A percentile compares a stretch with the other conserved stretches of the same genome.
Evolutionary conservation across 2,888 invertebrate species (phyloP).

Genomic region (Ornithoptera priamus): DNA sequence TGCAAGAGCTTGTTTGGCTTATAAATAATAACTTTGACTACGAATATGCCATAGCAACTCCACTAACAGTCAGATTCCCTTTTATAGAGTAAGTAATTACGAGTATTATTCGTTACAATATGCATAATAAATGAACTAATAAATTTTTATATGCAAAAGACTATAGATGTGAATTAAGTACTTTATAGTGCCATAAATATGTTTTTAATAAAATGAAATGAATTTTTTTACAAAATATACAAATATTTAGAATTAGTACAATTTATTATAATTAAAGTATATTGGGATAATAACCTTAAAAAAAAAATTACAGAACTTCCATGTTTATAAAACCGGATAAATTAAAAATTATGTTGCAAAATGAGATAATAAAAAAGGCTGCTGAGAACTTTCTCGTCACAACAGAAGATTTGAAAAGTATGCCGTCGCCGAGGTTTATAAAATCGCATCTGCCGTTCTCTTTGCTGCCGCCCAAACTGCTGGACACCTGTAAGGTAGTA

Average conservation of each 20-base stretch:
- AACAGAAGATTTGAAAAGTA: slow-evolving; percentile 52
- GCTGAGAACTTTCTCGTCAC: slow-evolving; percentile 72
- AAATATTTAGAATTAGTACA: too few relatives aligned
- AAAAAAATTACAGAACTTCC: too few relatives aligned
- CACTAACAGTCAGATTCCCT: slow-evolving; percentile 36
- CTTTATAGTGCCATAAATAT: too few relatives aligned
- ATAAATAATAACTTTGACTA: slow-evolving; percentile 87
- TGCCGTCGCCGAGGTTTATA: slow-evolving; percentile 55
- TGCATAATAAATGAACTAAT: too few relatives aligned
- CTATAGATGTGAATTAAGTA: too few relatives aligned
- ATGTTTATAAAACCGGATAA: too few relatives aligned
- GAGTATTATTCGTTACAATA: neutral
- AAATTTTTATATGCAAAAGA: too few relatives aligned
- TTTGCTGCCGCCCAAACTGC: slow-evolving; percentile 81
- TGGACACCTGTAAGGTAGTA: slow-evolving; percentile 62
- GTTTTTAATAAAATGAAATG: too few relatives aligned
- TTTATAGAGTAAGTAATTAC: neutral
- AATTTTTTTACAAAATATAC: too few relatives aligned
- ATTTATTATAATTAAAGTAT: too few relatives aligned
- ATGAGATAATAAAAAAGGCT: slow-evolving; percentile 50
- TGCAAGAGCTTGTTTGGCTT: slow-evolving; percentile 90
- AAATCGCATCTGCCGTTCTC: slow-evolving; percentile 87
- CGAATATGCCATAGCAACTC: slow-evolving; percentile 77
- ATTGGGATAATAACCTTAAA: too few relatives aligned
- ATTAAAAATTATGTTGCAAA: too few relatives aligned